These are phyloP conservation scores for Pseudocheirus occidentalis DNA, from an alignment of 2,797 vertebrate species.

Conservation along the genomic window DNA sequence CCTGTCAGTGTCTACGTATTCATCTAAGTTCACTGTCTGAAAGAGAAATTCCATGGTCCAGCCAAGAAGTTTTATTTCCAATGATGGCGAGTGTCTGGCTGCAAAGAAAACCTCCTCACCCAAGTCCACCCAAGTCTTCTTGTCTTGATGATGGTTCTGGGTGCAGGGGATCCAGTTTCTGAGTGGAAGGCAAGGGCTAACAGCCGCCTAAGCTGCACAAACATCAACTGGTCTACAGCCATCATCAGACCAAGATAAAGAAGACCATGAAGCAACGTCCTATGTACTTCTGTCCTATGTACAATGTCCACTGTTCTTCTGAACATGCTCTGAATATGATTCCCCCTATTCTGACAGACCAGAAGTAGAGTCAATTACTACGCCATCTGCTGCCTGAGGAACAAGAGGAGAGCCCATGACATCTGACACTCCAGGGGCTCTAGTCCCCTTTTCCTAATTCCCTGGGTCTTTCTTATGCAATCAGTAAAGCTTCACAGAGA, in stretches of 20 bases:
- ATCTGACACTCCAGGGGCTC: not conserved
- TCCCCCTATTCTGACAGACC: not conserved
- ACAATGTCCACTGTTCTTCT: not conserved
- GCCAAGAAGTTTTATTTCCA: fast-evolving
- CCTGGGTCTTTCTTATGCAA: not conserved
- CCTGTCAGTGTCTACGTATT: not conserved
- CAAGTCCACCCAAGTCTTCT: not conserved
- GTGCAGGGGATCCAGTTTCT: slow-evolving; percentile 22
- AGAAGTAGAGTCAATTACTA: not conserved
- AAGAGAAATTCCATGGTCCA: not conserved
- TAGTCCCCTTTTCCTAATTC: not conserved
- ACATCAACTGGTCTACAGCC: not conserved
- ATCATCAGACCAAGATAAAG: not conserved
- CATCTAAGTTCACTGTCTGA: not conserved
- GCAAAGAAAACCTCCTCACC: not conserved
- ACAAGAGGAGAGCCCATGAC: not conserved
- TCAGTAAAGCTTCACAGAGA: not conserved
- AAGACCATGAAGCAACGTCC: not conserved
- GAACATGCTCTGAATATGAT: not conserved
- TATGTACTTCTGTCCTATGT: no score
- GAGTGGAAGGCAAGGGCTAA: not conserved
- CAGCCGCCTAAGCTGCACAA: not conserved
- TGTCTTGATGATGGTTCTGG: slow-evolving; percentile 7
- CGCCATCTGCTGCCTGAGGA: not conserved
- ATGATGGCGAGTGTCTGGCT: not conserved